phyloP scores from a whole-genome alignment of 2,888 invertebrate species.

The Pyralis farinalis region DNA sequence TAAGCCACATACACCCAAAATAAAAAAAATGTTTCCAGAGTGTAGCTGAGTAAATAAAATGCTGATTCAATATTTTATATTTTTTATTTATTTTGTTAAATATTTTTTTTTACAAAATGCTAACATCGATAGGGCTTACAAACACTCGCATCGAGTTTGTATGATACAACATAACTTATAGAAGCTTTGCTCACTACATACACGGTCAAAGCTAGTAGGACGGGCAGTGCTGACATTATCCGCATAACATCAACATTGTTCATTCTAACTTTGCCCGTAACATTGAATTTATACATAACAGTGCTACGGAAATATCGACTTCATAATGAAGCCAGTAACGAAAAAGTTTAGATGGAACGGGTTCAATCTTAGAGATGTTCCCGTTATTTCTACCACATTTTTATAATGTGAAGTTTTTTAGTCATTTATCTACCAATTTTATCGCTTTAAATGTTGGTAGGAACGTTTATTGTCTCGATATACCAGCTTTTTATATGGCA shows the following conservation, averaged over 20 bases:
- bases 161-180: slow-evolving; percentile 13
- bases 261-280: background rate
- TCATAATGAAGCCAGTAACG: too few relatives aligned
- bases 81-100: slow-evolving; percentile 22
- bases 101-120: slow-evolving; percentile 27
- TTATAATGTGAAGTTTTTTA: too few relatives aligned
- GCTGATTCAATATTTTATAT: slow-evolving; percentile 11
- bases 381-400: too few relatives aligned
- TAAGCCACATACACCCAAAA: too few relatives aligned
- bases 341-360: too few relatives aligned
- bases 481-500: too few relatives aligned
- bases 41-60: background rate
- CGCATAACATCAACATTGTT: background rate
- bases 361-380: too few relatives aligned
- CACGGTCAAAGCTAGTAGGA: slow-evolving; percentile 2
- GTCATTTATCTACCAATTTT: too few relatives aligned
- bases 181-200: slow-evolving; percentile 10
- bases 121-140: slow-evolving; percentile 26
- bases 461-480: too few relatives aligned
- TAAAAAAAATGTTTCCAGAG: too few relatives aligned
- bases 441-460: too few relatives aligned
- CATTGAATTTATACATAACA: background rate
- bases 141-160: slow-evolving; percentile 19
- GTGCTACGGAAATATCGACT: too few relatives aligned
- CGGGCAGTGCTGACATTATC: slow-evolving; percentile 3